Evolutionary conservation across 2,888 invertebrate species (phyloP).

Genomic region (Parnassius smintheus): DNA sequence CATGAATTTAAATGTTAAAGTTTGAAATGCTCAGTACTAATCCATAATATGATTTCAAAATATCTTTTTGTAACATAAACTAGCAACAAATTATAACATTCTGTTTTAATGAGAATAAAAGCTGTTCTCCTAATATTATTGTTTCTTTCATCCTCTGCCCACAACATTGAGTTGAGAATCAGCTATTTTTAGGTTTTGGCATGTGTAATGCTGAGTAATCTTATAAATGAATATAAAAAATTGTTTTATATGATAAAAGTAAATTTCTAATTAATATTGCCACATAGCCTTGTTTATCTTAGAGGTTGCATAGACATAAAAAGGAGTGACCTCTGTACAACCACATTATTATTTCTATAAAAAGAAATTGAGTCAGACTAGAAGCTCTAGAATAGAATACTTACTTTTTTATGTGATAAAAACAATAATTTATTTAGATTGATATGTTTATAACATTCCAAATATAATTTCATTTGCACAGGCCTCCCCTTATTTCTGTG

Average conservation of each 20-base stretch:
- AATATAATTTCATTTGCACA: no score
- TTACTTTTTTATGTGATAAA: no score
- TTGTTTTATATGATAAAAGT: no score
- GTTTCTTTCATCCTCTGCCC: constrained; percentile 54
- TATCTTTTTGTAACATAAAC: constrained; percentile 64
- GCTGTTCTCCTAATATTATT: constrained; percentile 66
- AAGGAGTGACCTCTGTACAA: background rate
- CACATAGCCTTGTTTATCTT: no score
- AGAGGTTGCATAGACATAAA: background rate
- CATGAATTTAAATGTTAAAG: constrained; percentile 50
- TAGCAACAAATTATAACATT: constrained; percentile 78
- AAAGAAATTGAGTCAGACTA: background rate
- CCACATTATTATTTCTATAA: background rate
- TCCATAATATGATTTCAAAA: constrained; percentile 58
- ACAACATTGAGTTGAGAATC: constrained; percentile 59
- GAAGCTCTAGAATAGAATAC: no score
- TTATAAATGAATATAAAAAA: no score
- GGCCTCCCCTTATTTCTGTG: no score
- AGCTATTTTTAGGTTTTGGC: constrained; percentile 65
- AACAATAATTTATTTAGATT: no score
- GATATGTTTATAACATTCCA: no score
- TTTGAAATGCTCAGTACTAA: constrained; percentile 58
- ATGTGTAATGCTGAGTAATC: no score
- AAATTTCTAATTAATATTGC: no score
- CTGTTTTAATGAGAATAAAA: constrained; percentile 78